Base-by-base conservation (phyloP, 1,140 invertebrate genomes). In the Orussus abietinus region DNA sequence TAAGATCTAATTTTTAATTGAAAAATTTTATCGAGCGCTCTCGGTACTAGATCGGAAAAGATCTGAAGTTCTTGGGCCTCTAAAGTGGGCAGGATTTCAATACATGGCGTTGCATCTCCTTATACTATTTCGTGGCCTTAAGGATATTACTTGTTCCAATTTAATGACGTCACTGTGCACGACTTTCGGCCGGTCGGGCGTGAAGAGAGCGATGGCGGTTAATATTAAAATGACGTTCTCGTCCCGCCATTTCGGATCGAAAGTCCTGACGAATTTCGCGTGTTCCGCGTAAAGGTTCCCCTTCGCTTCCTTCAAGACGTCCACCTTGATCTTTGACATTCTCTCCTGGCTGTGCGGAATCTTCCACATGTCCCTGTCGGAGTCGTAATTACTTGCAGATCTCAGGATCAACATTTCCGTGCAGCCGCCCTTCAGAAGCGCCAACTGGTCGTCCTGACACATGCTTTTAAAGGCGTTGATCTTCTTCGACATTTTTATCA, bases 401-500 rank as follows among this genome's bases (percentile, higher is more conserved):
- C 90, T 76, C 12, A 96, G 75, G 20, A 95, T 86, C 85, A 96
- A 88, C 80, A 96, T 90, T 74, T 96, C 90, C 37, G 88, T 91
- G 46, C 88, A 91, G 18, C 77, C 76, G 6, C 90, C 90, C 72
- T 96, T 95, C 0, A 95, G 66, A 9, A 95, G 68, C 11, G 90
- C 88, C 30, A 95, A 82, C 73, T 94, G 91, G 74, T 93, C 90
- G 54, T 90, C 88, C 59, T 92, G 87, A 57, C 88, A 93, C 81
- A 93, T 86, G 57, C 84, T 90, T 65, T 86, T 90, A 63, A 92
- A 95, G 14, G 83, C 85, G 50, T 80, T 84, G 22, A 94, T 89
- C 64, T 88, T 88, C 57, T 94, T 94, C 0, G 89, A 85, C 85
- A 93, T 92, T 66, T 92, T 91, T 52, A 95, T 94, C 13, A 96